These are phyloP conservation scores for Archilochus colubris DNA, from an alignment of 2,113 vertebrate species.

Conservation along the genomic window DNA sequence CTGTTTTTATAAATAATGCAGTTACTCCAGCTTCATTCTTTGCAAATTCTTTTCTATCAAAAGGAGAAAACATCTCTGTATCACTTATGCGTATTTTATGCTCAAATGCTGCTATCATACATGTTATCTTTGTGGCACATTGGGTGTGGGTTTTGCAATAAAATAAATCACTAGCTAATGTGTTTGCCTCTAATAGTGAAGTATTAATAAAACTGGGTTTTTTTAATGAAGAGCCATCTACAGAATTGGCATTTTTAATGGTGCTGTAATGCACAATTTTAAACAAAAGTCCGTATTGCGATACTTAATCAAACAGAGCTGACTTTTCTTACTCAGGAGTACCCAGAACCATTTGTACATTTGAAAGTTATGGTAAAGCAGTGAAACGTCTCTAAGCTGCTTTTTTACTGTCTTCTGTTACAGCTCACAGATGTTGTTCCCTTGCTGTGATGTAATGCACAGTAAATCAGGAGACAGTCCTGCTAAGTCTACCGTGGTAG, in stretches of 20 bases:
- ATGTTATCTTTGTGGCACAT: not conserved
- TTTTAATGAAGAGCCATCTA: not conserved
- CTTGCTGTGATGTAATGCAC: slow-evolving; percentile 12
- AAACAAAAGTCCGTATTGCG: not conserved
- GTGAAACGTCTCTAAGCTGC: not conserved
- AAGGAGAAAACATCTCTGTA: not conserved
- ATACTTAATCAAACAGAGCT: not conserved
- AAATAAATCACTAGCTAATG: slow-evolving; percentile 11
- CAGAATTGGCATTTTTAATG: not conserved
- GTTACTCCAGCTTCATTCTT: not conserved
- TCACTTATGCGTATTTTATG: not conserved
- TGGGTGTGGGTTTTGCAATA: not conserved
- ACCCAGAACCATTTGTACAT: not conserved
- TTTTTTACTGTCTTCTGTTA: slow-evolving; percentile 16
- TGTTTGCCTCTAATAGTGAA: not conserved
- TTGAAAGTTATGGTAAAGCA: not conserved
- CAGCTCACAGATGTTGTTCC: slow-evolving; percentile 33
- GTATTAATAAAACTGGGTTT: not conserved
- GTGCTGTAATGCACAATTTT: not conserved
- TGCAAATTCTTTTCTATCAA: not conserved
- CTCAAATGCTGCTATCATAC: not conserved
- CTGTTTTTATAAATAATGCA: not conserved
- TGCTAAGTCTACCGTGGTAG: slow-evolving; percentile 14
- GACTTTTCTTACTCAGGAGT: not conserved
- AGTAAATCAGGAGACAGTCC: slow-evolving; percentile 16